These are phyloP conservation scores for Epizoanthus stellaris DNA, from an alignment of 92 coral and sea anemone species.

Conservation along the genomic window DNA sequence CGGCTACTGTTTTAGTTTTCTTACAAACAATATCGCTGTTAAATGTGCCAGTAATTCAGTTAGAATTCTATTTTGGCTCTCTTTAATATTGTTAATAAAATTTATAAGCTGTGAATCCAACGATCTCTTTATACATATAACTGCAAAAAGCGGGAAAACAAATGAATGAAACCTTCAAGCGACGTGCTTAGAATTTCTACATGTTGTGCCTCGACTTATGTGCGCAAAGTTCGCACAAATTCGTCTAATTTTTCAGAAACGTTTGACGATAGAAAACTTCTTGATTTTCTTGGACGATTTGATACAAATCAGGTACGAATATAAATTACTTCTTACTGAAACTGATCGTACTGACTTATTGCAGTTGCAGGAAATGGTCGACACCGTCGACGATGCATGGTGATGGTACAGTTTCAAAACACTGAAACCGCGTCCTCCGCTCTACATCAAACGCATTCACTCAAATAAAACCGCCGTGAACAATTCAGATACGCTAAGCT, in stretches of 20 bases:
- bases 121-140: not conserved
- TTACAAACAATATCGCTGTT: not conserved
- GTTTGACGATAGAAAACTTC: not conserved
- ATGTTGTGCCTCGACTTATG: not conserved
- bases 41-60: not conserved
- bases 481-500: not conserved
- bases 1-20: not conserved
- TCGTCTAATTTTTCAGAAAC: not conserved
- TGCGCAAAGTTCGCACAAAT: not conserved
- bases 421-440: not conserved
- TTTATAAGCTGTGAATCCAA: not conserved
- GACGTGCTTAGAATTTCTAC: not conserved
- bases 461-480: not conserved
- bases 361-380: constrained; percentile 13
- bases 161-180: constrained; percentile 4
- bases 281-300: not conserved
- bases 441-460: not conserved
- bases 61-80: not conserved
- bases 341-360: not conserved
- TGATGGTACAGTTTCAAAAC: not conserved
- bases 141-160: constrained; percentile 19
- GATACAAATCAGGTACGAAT: not conserved
- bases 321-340: not conserved
- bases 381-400: not conserved
- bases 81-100: not conserved